Evolutionary conservation across 2,113 vertebrate species (phyloP), one percentile per base, ranked within the genome.

Genomic region (Rynchops niger): DNA sequence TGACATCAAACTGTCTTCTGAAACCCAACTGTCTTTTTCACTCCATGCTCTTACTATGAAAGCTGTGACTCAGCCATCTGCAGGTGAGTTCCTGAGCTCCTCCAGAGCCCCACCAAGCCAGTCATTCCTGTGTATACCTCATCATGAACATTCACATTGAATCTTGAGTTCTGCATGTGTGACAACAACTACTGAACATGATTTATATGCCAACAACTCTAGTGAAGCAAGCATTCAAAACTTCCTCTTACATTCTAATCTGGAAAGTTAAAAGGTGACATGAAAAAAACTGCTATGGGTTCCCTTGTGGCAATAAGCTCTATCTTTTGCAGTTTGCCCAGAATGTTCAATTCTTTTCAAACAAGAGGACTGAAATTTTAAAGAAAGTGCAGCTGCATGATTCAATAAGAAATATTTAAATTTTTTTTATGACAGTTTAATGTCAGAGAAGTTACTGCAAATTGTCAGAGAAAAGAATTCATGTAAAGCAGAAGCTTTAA

Each of bases 361-460:
- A 92, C 10, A 71, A 92, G 78, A 92, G 5, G 6, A n/a, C 30
- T 82, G 30, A 80, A 82, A 83, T 86, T 86, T 93, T 94, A 82
- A 95, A 96, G 26, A 5, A 86, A 80, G 83, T 66, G 20, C 29
- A 52, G 29, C 45, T 95, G 7, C 49, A 32, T 88, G 36, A 86
- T 85, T 96, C 53, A 91, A 27, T 81, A 72, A 79, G 17, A 74
- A 93, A 76, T 62, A 55, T 23, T 80, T 61, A 89, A 88, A 65
- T 65, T 53, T 84, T 52, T 84, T 63, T 70, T 43, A n/a, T 70
- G 52, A 66, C 82, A 84, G 45, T 79, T 88, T 90, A 82, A 77
- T 89, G 59, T 87, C 65, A 93, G 66, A 87, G 77, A 71, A 90
- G 59, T 93, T 91, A 82, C 72, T 71, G 74, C 36, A 90, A 62